These are phyloP conservation scores for Polypterus senegalus DNA, from an alignment of 2,113 vertebrate species.

Conservation along the genomic window DNA sequence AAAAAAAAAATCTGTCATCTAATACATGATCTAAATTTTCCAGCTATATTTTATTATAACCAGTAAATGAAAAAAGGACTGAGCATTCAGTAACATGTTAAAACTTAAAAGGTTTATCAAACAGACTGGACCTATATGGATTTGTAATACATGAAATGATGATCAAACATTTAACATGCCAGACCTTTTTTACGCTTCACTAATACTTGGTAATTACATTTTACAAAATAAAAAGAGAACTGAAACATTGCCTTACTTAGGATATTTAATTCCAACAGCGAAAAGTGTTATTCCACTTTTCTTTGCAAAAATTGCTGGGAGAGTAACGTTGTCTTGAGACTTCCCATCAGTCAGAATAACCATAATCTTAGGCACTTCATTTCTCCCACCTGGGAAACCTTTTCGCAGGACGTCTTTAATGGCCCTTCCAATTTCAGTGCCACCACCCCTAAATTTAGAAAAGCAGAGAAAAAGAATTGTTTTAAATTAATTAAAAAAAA, in stretches of 20 bases:
- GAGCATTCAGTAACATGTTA: too few species aligned
- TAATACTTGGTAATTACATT: constrained; percentile 7
- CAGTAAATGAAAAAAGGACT: too few species aligned
- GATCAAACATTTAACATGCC: too few species aligned
- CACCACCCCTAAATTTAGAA: constrained; percentile 10
- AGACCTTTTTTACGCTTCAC: too few species aligned
- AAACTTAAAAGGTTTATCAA: too few species aligned
- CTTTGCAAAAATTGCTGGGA: constrained; percentile 6
- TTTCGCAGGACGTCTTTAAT: constrained; percentile 11
- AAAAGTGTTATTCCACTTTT: constrained; percentile 18
- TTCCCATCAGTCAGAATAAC: constrained; percentile 17
- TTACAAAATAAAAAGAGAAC: neutral
- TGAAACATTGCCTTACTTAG: constrained; percentile 1
- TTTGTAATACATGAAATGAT: too few species aligned
- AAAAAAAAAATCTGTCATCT: too few species aligned
- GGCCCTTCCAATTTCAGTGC: constrained; percentile 13
- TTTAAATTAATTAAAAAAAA: too few species aligned
- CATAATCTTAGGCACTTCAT: constrained; percentile 10
- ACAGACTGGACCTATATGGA: too few species aligned
- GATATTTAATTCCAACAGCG: constrained; percentile 18
- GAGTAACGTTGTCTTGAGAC: constrained; percentile 17
- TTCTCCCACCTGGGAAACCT: constrained; percentile 16
- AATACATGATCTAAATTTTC: too few species aligned
- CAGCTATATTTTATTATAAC: too few species aligned
- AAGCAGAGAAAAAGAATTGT: neutral